Evolutionary conservation across 2,888 invertebrate species (phyloP).

Genomic region (Nowickia ferox): DNA sequence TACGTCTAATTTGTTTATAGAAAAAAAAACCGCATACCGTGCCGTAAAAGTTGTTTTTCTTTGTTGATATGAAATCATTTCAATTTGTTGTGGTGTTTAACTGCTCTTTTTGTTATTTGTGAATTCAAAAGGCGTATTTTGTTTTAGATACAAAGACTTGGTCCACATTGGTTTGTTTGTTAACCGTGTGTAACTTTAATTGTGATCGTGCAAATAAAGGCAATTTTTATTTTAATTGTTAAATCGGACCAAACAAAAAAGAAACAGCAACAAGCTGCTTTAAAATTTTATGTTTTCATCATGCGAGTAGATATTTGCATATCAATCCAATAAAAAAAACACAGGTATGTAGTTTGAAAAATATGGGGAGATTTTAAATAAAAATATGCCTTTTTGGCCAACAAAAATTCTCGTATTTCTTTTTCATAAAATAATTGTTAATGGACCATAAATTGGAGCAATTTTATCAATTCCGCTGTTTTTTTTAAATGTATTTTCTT

Average conservation of each 20-base stretch:
- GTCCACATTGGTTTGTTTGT: not conserved
- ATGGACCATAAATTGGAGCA: no score
- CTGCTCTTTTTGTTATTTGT: not conserved
- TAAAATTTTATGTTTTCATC: not conserved
- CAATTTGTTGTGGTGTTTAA: not conserved
- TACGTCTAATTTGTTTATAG: constrained; percentile 14
- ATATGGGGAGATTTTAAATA: not conserved
- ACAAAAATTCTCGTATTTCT: no score
- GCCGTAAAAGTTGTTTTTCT: constrained; percentile 55
- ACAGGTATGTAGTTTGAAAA: not conserved
- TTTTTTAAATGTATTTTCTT: no score
- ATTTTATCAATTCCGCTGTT: no score
- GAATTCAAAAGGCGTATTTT: not conserved
- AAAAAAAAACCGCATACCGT: constrained; percentile 10
- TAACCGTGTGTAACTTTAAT: constrained; percentile 13
- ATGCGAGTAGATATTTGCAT: constrained; percentile 30
- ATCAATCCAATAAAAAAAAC: not conserved
- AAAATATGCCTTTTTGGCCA: not conserved
- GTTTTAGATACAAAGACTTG: constrained; percentile 6
- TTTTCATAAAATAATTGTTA: no score
- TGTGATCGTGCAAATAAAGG: constrained; percentile 43
- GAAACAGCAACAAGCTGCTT: not conserved
- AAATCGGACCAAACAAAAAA: not conserved
- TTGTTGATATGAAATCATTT: constrained; percentile 28
- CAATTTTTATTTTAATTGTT: constrained; percentile 51